Percentiles rank a stretch among this genome's conserved stretches.
phyloP scores from a whole-genome alignment of 2,888 invertebrate species.

The Sialis lutaria region DNA sequence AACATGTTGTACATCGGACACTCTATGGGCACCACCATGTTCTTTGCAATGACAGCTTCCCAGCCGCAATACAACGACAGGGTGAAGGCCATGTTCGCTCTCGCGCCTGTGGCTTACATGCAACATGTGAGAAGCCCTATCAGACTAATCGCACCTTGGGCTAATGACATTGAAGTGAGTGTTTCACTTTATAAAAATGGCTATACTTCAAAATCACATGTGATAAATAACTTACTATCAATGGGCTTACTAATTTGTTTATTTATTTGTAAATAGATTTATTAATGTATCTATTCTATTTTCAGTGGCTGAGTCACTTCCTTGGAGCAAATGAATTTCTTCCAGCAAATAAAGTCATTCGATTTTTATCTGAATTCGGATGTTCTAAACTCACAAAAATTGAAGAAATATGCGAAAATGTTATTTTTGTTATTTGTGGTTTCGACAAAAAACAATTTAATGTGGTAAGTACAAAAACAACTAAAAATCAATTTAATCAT shows the following conservation, averaged over 20 bases:
- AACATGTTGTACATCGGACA: slow-evolving; percentile 68
- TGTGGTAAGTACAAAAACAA: slow-evolving; percentile 24
- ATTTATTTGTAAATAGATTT: background rate
- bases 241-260: no score
- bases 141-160: slow-evolving; percentile 44
- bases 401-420: slow-evolving; percentile 50
- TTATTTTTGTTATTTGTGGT: slow-evolving; percentile 55
- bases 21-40: slow-evolving; percentile 75
- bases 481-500: no score
- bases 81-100: slow-evolving; percentile 44
- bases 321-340: slow-evolving; percentile 57
- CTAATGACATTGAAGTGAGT: slow-evolving; percentile 35
- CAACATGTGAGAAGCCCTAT: slow-evolving; percentile 47
- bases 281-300: no score
- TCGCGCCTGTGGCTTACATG: slow-evolving; percentile 56
- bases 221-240: no score
- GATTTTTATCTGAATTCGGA: slow-evolving; percentile 40
- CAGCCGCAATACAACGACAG: slow-evolving; percentile 44
- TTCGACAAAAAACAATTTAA: slow-evolving; percentile 52
- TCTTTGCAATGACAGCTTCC: slow-evolving; percentile 51
- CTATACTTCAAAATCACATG: no score
- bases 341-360: slow-evolving; percentile 42
- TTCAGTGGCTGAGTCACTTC: slow-evolving; percentile 38
- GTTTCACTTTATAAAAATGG: background rate
- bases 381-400: slow-evolving; percentile 39